Evolutionary conservation across 2,888 invertebrate species (phyloP), one percentile per base, ranked within the genome.

Genomic region (Agrenia bidenticulata): DNA sequence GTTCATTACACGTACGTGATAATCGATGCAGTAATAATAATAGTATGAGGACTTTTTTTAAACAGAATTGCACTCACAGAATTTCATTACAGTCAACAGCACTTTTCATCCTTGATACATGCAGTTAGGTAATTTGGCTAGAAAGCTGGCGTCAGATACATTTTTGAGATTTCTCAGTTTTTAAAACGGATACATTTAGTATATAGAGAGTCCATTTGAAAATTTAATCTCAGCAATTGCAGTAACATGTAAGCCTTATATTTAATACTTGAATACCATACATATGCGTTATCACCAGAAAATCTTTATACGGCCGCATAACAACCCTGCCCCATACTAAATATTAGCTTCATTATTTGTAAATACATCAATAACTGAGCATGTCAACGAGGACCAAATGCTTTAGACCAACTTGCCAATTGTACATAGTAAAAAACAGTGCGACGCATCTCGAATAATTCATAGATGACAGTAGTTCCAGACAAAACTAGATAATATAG

Each of bases 81-180:
- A 45, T 45, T 45, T 45, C n/a, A 19, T 32, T 32, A 32, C 32
- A 32, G 32, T 32, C 32, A 32, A 32, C 32, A 32, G 32, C 32
- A 32, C 32, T 32, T 32, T 45, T 45, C 19, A 45, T 45, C 45
- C 45, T 45, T 17, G 15, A 45, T 17, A 9, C n/a, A 45, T 45
- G n/a, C 45, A 45, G 45, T 21, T 45, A 17, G 19, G 4, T 7
- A 51, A 51, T 51, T 51, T 51, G 51, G 51, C 51, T 51, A 51
- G 51, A 51, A 51, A 51, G 51, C 26, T 51, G 51, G 19, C 51
- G 19, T 51, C 45, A 45, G 45, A 45, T 45, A 19, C 45, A 45
- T 17, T 45, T 45, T 15, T 19, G 45, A 45, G 32, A 32, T 32
- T 32, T 11, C 32, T 32, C 32, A 4, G 32, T 32, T 32, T 32